Conservation (phyloP, 2,888 invertebrate genomes). For the Liodrosophila aerea region DNA sequence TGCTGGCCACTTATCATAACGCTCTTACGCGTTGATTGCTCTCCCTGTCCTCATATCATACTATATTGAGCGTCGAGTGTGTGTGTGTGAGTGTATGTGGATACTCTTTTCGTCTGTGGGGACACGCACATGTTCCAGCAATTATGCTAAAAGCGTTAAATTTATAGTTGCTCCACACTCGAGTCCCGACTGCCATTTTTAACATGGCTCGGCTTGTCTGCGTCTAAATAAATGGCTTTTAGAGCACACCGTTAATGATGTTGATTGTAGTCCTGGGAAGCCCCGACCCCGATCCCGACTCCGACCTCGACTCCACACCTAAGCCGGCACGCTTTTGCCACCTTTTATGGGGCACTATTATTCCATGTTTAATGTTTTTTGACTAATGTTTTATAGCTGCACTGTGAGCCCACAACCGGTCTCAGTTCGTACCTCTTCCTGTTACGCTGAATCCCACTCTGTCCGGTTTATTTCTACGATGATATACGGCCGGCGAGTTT, state of each 20-base stretch:
- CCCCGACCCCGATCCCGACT: conserved; percentile 1
- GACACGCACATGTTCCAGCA: conserved; percentile 65
- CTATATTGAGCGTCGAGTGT: too few species aligned
- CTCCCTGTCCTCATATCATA: conserved; percentile 6
- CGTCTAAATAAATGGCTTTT: conserved; percentile 71
- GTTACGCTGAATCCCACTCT: conserved; percentile 20
- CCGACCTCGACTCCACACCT: background rate
- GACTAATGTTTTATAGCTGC: conserved; percentile 56
- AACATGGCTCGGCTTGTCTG: conserved; percentile 63
- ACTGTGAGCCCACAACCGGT: conserved; percentile 14
- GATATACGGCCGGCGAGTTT: conserved; percentile 58
- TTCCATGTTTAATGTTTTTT: conserved; percentile 63
- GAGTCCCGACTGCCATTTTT: conserved; percentile 34
- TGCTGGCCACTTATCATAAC: conserved; percentile 70
- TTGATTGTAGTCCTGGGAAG: conserved; percentile 67
- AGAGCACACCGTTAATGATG: conserved; percentile 73
- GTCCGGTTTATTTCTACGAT: conserved; percentile 61
- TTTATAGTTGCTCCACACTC: conserved; percentile 66
- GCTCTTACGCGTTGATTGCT: conserved; percentile 49
- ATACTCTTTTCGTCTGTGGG: conserved; percentile 1
- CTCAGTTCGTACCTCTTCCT: conserved; percentile 4
- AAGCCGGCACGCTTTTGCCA: conserved; percentile 10
- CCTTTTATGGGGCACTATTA: conserved; percentile 32
- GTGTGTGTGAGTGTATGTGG: background rate
- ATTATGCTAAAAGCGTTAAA: conserved; percentile 75